phyloP scores from a whole-genome alignment of 2,888 invertebrate genomes.

The Petrolisthes cinctipes region DNA sequence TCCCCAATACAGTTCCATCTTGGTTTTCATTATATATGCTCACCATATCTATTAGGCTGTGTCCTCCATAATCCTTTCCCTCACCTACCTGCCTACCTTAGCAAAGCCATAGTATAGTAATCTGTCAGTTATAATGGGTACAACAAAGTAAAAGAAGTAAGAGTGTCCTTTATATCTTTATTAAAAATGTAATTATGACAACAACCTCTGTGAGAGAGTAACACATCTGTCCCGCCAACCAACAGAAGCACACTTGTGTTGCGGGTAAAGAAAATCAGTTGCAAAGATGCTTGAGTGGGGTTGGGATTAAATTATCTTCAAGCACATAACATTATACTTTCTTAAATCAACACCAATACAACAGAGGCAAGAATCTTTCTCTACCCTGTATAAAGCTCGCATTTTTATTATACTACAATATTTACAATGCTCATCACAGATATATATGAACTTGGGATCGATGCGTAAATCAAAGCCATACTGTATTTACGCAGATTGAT shows the following conservation, averaged over 20 bases:
- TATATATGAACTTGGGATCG: not conserved
- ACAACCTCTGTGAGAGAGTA: constrained; percentile 28
- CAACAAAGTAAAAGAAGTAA: too few relatives aligned
- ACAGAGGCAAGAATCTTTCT: not conserved
- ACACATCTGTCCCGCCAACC: not conserved
- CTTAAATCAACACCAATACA: not conserved
- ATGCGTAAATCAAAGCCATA: not conserved
- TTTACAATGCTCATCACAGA: constrained; percentile 12
- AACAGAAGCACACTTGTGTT: not conserved
- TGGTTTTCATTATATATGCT: too few relatives aligned
- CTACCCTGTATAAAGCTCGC: constrained; percentile 2
- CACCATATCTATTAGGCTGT: too few relatives aligned
- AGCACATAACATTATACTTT: not conserved
- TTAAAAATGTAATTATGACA: constrained; percentile 44
- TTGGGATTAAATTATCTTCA: not conserved
- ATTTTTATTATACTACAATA: constrained; percentile 12
- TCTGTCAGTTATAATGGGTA: too few relatives aligned
- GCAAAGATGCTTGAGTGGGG: constrained; percentile 1
- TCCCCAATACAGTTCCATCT: too few relatives aligned
- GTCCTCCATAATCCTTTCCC: too few relatives aligned
- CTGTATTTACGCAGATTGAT: not conserved
- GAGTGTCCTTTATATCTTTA: constrained; percentile 31
- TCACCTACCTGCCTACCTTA: too few relatives aligned
- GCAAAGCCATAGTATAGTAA: too few relatives aligned
- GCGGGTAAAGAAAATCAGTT: not conserved